A percentile compares a stretch with the other conserved stretches of the same genome.
Conservation (phyloP, 1,140 invertebrate genomes). For the Elysia chlorotica region DNA sequence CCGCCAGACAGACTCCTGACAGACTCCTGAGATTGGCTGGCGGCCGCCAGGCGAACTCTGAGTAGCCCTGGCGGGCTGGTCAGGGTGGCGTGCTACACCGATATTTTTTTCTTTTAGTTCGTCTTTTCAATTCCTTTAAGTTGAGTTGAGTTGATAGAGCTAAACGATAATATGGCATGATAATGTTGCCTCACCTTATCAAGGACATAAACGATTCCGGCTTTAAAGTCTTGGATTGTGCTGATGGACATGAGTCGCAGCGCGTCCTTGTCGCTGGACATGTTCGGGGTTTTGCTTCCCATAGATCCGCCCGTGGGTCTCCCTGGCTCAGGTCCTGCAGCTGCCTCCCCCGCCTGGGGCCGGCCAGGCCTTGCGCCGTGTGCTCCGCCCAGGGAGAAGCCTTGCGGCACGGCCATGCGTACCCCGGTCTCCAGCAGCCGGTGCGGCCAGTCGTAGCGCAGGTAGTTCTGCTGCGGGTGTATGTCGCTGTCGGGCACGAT, state of each 20-base stretch:
- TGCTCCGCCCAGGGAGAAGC: neutral
- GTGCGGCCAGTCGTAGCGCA: constrained; percentile 4
- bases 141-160: no score
- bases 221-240: neutral
- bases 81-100: no score
- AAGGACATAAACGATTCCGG: neutral
- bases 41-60: no score
- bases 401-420: neutral
- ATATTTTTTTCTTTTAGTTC: no score
- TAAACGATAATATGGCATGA: no score
- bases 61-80: no score
- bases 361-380: no score
- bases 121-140: no score
- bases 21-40: no score
- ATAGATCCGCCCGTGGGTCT: neutral
- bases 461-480: neutral
- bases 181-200: neutral
- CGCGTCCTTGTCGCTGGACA: neutral
- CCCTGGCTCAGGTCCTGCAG: neutral
- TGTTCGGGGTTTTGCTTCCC: neutral
- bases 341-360: neutral
- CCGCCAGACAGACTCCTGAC: no score
- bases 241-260: neutral
- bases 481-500: neutral
- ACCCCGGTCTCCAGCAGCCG: neutral